These are phyloP conservation scores for Thereva unica DNA, from an alignment of 2,888 invertebrate species.

Conservation along the genomic window DNA sequence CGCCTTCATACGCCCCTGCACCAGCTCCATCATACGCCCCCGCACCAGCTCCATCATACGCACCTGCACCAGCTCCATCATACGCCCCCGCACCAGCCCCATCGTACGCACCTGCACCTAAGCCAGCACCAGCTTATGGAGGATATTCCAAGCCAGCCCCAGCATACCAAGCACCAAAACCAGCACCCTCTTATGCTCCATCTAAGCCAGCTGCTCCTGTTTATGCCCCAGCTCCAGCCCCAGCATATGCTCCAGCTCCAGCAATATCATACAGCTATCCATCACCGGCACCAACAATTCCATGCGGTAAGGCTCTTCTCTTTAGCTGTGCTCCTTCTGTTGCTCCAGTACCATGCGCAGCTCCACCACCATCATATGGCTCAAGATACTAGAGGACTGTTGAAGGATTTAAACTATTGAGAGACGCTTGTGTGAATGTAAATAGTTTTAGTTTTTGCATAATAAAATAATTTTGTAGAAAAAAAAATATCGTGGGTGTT, in stretches of 20 bases:
- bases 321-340: slow-evolving; percentile 34
- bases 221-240: neutral
- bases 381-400: no score
- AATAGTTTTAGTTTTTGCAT: no score
- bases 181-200: slow-evolving; percentile 1
- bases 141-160: neutral
- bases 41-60: no score
- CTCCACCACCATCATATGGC: no score
- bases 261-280: slow-evolving; percentile 9
- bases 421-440: no score
- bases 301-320: slow-evolving; percentile 31
- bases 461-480: no score
- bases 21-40: no score
- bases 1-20: no score
- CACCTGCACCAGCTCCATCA: neutral
- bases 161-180: neutral
- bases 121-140: no score
- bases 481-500: no score
- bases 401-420: no score
- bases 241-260: slow-evolving; percentile 11
- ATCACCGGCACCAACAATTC: slow-evolving; percentile 25
- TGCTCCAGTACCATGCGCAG: slow-evolving; percentile 33
- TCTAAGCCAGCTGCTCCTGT: slow-evolving; percentile 2
- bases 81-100: neutral
- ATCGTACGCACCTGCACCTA: neutral